Evolutionary conservation across 2,113 vertebrate species (phyloP).

Genomic region (Meriones unguiculatus): DNA sequence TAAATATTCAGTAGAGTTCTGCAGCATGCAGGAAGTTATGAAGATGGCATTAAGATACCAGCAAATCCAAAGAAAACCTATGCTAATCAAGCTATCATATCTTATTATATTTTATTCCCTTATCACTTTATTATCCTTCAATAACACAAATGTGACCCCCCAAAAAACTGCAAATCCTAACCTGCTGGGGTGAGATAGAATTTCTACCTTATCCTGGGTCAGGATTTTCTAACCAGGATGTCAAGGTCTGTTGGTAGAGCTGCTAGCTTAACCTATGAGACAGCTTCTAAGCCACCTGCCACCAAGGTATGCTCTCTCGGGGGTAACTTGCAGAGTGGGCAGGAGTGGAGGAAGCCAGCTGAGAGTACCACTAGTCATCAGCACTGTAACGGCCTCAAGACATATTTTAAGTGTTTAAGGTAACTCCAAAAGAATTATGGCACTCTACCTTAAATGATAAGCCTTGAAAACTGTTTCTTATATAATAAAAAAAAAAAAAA

Average conservation of each 20-base stretch:
- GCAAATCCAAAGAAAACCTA: slow-evolving; percentile 81
- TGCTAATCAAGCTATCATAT: slow-evolving; percentile 78
- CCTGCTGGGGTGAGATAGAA: slow-evolving; percentile 55
- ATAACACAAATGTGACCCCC: slow-evolving; percentile 54
- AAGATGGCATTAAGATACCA: slow-evolving; percentile 81
- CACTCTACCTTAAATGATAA: not conserved
- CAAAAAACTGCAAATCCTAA: slow-evolving; percentile 54
- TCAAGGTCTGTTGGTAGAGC: slow-evolving; percentile 4
- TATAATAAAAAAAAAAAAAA: slow-evolving; percentile 26
- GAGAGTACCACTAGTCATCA: not conserved
- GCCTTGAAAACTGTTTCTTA: not conserved
- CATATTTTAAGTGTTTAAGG: not conserved
- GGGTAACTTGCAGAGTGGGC: not conserved
- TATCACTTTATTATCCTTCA: slow-evolving; percentile 77
- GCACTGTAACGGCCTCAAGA: not conserved
- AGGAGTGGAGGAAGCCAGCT: not conserved
- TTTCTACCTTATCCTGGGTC: slow-evolving; percentile 53
- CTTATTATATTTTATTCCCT: slow-evolving; percentile 78
- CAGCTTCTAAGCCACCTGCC: not conserved
- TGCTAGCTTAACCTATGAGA: slow-evolving; percentile 36
- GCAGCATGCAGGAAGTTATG: slow-evolving; percentile 78
- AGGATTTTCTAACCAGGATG: slow-evolving; percentile 58
- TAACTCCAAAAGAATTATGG: not conserved
- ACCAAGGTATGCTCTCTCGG: not conserved
- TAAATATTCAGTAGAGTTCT: slow-evolving; percentile 82